Base-by-base conservation (phyloP, 2,113 vertebrate genomes). In the Xenopus borealis region DNA sequence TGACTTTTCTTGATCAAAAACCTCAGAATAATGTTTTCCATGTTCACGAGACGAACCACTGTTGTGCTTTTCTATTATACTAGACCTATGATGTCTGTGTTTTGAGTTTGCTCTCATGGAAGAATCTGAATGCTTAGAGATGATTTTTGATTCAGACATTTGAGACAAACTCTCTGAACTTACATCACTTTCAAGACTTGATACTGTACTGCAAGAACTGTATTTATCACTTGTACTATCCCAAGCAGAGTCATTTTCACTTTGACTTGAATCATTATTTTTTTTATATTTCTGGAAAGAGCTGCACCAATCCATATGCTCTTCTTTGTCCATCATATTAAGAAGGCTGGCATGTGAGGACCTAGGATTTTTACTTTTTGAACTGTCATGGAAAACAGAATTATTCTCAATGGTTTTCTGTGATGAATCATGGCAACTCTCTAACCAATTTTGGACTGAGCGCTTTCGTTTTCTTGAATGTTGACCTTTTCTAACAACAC, bases 331-430 rank as follows among this genome's bases (percentile, higher is more conserved):
- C 6, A 55, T 76, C 14, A 44, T 18, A 20, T 12, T 52, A 4
- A 52, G 5, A 5, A 27, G 19, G 17, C 53, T 47, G 0, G 17
- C 13, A 30, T 55, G 47, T 13, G 44, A 12, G 64, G 18, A 64
- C 40, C 50, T 66, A 50, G 7, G 18, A 23, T 11, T 69, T 16
- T 44, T 62, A 40, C 27, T 63, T 63, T 76, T 57, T 20, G 30
- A 45, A 57, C 70, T 53, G 33, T 61, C 45, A 63, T 64, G 65
- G 72, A 86, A 84, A 82, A 92, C 87, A 10, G 88, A 85, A 30
- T 92, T 83, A 12, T 82, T 85, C 59, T 87, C 91, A 81, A 80
- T 88, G 53, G 89, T 80, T 72, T 85, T 91, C 72, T 86, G 80
- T 0, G 81, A 80, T 57, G 82, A 81, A 79, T 84, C 87, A 81